A percentile compares a stretch with the other conserved stretches of the same genome.
These are phyloP conservation scores for Pseudopipra pipra DNA, from an alignment of 2,113 vertebrate species.

Conservation along the genomic window DNA sequence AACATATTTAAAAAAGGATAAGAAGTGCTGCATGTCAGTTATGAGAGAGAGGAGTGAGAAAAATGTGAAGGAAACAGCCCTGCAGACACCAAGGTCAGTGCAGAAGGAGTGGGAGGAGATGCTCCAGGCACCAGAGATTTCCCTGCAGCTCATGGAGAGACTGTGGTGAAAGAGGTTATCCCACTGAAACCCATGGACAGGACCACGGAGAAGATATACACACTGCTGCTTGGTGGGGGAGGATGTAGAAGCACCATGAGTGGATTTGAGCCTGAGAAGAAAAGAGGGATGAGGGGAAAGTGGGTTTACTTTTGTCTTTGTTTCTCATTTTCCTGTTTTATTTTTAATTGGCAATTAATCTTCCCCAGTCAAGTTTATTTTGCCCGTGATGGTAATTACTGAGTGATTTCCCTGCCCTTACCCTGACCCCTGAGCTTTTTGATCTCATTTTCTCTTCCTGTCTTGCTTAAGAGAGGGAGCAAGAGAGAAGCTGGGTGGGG, in stretches of 20 bases:
- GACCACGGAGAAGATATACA: background rate
- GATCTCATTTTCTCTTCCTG: background rate
- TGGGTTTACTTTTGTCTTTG: background rate
- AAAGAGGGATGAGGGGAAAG: background rate
- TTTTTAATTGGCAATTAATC: background rate
- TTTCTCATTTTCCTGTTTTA: background rate
- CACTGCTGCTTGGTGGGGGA: background rate
- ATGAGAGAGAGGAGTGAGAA: background rate
- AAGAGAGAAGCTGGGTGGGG: background rate
- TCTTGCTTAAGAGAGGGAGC: background rate
- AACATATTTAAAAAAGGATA: accelerated
- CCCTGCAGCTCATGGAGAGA: accelerated
- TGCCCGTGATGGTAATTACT: background rate
- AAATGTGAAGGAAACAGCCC: background rate
- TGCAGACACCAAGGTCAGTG: background rate
- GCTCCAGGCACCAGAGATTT: background rate
- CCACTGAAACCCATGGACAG: accelerated
- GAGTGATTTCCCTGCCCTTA: background rate
- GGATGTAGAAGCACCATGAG: background rate
- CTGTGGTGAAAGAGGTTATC: accelerated
- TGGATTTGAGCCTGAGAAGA: background rate
- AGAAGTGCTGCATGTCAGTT: background rate
- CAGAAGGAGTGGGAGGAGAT: background rate
- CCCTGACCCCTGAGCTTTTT: background rate
- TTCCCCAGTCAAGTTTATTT: background rate